Evolutionary conservation across 2,888 invertebrate species (phyloP).

Genomic region (Crossocerus cetratus): DNA sequence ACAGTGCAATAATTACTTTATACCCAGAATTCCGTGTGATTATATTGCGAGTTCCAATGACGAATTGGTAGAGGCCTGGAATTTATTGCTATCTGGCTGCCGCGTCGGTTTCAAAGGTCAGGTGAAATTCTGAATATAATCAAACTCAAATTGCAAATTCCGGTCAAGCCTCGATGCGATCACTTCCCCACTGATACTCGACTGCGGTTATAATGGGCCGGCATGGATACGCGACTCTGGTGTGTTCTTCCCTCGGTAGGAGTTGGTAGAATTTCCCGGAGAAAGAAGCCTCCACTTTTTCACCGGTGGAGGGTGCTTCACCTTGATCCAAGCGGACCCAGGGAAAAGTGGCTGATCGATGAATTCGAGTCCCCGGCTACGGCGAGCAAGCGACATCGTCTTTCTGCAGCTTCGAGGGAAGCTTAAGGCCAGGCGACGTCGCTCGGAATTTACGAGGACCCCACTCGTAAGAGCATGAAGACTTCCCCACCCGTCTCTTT

Average conservation of each 20-base stretch:
- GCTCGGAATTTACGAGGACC: conserved; percentile 54
- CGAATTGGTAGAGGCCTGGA: too few species aligned
- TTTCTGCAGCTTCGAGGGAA: conserved; percentile 43
- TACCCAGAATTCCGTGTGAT: too few species aligned
- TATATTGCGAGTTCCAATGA: too few species aligned
- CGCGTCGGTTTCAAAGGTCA: not conserved
- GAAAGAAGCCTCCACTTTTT: conserved; percentile 46
- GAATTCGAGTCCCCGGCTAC: conserved; percentile 62
- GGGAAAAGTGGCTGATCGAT: conserved; percentile 63
- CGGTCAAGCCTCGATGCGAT: conserved; percentile 23
- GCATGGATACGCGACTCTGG: not conserved
- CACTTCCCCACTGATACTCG: conserved; percentile 12
- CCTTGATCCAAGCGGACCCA: conserved; percentile 57
- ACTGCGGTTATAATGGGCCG: not conserved
- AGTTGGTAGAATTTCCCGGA: conserved; percentile 31
- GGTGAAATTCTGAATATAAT: conserved; percentile 22
- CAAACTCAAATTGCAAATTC: conserved; percentile 25
- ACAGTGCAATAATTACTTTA: too few species aligned
- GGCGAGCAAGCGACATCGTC: conserved; percentile 23
- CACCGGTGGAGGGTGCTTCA: conserved; percentile 50
- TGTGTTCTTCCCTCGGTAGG: not conserved
- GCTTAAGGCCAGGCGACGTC: conserved; percentile 49
- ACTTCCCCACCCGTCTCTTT: conserved; percentile 30
- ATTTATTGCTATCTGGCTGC: too few species aligned
- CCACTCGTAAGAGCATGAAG: conserved; percentile 41